phyloP scores from a whole-genome alignment of 2,888 invertebrate species.

The Neocrepidodera transversa region DNA sequence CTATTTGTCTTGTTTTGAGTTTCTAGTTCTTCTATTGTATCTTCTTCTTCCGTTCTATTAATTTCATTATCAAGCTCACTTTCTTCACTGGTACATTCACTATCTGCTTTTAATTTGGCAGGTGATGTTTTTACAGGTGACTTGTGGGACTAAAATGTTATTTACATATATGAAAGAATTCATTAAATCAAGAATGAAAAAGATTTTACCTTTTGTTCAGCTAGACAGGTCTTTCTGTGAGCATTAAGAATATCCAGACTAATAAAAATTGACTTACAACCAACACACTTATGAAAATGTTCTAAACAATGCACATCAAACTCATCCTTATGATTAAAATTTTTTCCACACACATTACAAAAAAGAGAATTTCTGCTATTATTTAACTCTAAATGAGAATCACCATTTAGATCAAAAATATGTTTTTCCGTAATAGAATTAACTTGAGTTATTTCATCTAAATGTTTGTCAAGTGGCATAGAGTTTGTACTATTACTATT shows the following conservation, averaged over 20 bases:
- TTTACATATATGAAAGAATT: neutral
- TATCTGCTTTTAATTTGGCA: constrained; percentile 32
- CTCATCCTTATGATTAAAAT: constrained; percentile 53
- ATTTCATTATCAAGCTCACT: constrained; percentile 43
- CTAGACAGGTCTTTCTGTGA: constrained; percentile 50
- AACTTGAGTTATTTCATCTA: constrained; percentile 24
- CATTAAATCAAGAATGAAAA: neutral
- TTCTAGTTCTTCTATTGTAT: constrained; percentile 37
- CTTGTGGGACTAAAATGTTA: constrained; percentile 37
- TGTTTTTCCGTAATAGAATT: constrained; percentile 30
- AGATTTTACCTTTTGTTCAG: constrained; percentile 27
- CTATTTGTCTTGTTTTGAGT: constrained; percentile 15
- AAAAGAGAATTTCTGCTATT: constrained; percentile 45
- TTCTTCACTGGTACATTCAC: constrained; percentile 42
- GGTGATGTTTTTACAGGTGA: constrained; percentile 34
- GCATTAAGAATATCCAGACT: constrained; percentile 59
- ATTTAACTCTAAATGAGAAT: constrained; percentile 27
- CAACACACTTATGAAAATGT: constrained; percentile 58
- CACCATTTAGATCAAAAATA: constrained; percentile 29
- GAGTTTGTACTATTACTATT: constrained; percentile 27
- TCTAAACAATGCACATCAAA: constrained; percentile 58
- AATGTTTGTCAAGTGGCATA: constrained; percentile 31
- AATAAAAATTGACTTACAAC: constrained; percentile 61
- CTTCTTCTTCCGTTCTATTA: constrained; percentile 41
- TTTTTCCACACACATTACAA: constrained; percentile 59